phyloP scores from a whole-genome alignment of 2,797 vertebrate genomes.

The Amazonetta brasiliensis region DNA sequence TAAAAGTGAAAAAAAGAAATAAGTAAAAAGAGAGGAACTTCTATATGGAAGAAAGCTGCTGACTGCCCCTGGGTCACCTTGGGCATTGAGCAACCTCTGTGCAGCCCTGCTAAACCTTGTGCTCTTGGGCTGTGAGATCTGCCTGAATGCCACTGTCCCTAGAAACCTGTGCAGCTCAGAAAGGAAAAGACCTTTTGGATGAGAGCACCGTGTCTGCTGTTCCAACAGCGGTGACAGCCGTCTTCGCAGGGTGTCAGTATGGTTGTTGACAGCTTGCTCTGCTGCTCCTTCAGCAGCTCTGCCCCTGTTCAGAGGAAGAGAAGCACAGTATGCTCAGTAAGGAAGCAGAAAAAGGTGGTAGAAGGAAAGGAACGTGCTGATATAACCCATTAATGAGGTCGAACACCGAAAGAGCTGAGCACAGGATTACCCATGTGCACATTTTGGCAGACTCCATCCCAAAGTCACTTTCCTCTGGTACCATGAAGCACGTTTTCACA shows the following conservation, averaged over 20 bases:
- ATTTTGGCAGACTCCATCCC: background rate
- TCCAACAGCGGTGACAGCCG: background rate
- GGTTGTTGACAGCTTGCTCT: background rate
- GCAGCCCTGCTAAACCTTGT: background rate
- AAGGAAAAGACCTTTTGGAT: background rate
- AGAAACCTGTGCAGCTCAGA: background rate
- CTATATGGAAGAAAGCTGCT: background rate
- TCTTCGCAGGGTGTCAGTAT: background rate
- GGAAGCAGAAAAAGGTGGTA: background rate
- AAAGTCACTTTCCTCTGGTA: background rate
- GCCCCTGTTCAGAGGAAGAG: background rate
- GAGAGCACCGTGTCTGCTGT: background rate
- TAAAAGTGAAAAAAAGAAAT: background rate
- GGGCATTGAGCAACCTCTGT: background rate
- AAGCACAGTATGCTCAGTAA: background rate
- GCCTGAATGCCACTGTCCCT: background rate
- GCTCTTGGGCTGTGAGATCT: accelerated
- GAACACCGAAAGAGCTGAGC: background rate
- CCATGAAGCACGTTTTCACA: background rate
- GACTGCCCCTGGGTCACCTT: background rate
- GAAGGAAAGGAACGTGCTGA: background rate
- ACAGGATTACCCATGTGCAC: background rate
- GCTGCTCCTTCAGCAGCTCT: background rate
- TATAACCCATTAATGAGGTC: background rate
- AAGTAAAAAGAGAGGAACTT: background rate